A percentile compares a stretch with the other conserved stretches of the same genome.
Evolutionary conservation across 2,113 vertebrate species (phyloP).

Genomic region (Pica pica): DNA sequence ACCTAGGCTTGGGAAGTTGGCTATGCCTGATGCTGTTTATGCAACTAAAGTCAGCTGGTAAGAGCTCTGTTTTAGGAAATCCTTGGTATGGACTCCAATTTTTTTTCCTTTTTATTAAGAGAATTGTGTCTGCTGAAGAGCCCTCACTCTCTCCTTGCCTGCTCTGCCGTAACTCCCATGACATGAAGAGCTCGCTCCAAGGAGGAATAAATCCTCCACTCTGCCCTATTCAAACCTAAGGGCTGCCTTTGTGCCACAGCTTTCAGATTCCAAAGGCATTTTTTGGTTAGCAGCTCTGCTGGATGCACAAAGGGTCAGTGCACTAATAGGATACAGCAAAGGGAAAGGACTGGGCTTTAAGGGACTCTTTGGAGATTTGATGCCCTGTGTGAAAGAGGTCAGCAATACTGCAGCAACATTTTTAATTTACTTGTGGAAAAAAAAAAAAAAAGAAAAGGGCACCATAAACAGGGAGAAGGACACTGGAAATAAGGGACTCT

Average conservation of each 20-base stretch:
- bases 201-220: background rate
- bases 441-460: background rate
- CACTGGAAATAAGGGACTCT: background rate
- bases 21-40: background rate
- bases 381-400: conserved; percentile 27
- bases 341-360: conserved; percentile 20
- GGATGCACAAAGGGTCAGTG: conserved; percentile 57
- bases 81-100: background rate
- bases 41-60: background rate
- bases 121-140: background rate
- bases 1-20: background rate
- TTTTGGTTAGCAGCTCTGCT: conserved; percentile 55
- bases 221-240: conserved; percentile 26
- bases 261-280: conserved; percentile 56
- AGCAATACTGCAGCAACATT: conserved; percentile 31
- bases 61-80: background rate
- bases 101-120: background rate
- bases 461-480: background rate
- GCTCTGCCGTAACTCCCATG: background rate
- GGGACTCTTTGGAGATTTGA: conserved; percentile 26
- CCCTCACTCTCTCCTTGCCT: background rate
- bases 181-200: background rate
- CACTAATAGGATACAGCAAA: conserved; percentile 48
- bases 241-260: conserved; percentile 30
- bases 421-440: conserved; percentile 13